Evolutionary conservation across 2,113 vertebrate genomes (phyloP).

Genomic region (Mus spicilegus): DNA sequence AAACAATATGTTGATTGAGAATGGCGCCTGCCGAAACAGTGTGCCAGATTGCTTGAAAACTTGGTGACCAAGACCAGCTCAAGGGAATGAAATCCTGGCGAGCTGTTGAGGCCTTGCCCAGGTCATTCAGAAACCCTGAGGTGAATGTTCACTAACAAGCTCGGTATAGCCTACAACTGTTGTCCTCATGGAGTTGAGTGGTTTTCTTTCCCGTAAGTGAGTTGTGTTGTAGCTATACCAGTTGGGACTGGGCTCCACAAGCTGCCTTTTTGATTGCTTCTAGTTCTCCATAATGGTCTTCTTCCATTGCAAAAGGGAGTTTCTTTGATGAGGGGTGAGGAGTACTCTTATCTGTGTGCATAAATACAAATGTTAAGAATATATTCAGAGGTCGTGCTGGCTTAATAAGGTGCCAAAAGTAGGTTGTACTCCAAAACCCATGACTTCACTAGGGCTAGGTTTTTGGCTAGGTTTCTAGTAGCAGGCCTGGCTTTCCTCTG

Average conservation of each 20-base stretch:
- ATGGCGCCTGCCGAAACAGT: not conserved
- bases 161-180: not conserved
- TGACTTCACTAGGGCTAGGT: not conserved
- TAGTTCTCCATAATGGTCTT: not conserved
- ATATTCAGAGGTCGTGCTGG: not conserved
- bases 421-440: not conserved
- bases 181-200: not conserved
- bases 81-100: not conserved
- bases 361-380: not conserved
- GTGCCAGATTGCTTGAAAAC: not conserved
- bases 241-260: not conserved
- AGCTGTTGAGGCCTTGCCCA: not conserved
- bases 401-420: too few species aligned
- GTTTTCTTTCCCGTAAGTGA: not conserved
- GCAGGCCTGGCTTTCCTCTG: not conserved
- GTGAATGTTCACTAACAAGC: conserved; percentile 7
- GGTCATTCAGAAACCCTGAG: not conserved
- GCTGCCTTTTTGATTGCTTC: not conserved
- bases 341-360: not conserved
- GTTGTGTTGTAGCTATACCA: too few species aligned
- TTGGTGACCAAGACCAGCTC: not conserved
- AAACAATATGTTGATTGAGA: not conserved
- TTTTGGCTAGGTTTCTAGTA: not conserved
- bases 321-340: not conserved
- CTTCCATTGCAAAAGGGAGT: not conserved